phyloP scores from a whole-genome alignment of 2,888 invertebrate genomes.

The Agrochola lychnidis region DNA sequence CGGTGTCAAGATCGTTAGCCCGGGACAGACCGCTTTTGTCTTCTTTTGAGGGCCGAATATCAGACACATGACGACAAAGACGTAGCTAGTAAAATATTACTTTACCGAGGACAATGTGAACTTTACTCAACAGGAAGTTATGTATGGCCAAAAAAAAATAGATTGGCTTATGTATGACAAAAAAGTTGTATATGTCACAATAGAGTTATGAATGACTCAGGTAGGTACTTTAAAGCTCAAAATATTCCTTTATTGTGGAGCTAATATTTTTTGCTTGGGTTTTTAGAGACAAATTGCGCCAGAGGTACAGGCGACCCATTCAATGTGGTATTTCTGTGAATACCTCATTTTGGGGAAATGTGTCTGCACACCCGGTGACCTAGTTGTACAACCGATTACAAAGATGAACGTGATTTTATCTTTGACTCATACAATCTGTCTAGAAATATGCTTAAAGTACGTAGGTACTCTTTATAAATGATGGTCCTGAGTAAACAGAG shows the following conservation, averaged over 20 bases:
- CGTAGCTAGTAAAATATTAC: slow-evolving; percentile 65
- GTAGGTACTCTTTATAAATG: slow-evolving; percentile 4
- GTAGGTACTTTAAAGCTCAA: slow-evolving; percentile 9
- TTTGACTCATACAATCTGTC: slow-evolving; percentile 3
- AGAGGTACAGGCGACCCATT: slow-evolving; percentile 29
- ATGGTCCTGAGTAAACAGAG: slow-evolving; percentile 27
- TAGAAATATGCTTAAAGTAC: neutral
- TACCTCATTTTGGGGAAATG: slow-evolving; percentile 37
- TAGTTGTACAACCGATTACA: slow-evolving; percentile 40
- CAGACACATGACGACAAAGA: slow-evolving; percentile 71
- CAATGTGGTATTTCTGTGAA: slow-evolving; percentile 25
- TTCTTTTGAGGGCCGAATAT: slow-evolving; percentile 78
- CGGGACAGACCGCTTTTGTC: slow-evolving; percentile 74
- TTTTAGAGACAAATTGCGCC: slow-evolving; percentile 40
- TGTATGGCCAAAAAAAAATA: slow-evolving; percentile 38
- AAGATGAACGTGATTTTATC: slow-evolving; percentile 12
- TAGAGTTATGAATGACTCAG: slow-evolving; percentile 32
- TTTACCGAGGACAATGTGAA: slow-evolving; percentile 52
- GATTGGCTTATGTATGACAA: slow-evolving; percentile 25
- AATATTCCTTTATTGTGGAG: slow-evolving; percentile 24
- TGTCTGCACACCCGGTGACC: slow-evolving; percentile 16
- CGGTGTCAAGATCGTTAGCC: slow-evolving; percentile 82
- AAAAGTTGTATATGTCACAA: slow-evolving; percentile 32
- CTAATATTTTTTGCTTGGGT: slow-evolving; percentile 33
- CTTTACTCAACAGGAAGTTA: slow-evolving; percentile 55